Conservation (phyloP, 2,113 vertebrate genomes). For the Benitochromis conjunctus region DNA sequence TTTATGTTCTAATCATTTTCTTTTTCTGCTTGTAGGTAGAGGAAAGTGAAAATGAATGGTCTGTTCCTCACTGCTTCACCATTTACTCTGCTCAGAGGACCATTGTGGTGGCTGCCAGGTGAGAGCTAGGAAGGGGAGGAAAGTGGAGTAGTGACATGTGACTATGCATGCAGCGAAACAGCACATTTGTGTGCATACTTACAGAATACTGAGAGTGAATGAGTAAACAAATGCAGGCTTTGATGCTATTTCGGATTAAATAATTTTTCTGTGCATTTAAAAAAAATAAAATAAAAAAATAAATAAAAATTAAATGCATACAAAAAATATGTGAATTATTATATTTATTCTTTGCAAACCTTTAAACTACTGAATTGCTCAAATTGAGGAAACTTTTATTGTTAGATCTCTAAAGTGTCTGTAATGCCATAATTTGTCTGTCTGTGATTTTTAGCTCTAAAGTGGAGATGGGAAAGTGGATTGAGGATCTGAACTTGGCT, state of each 20-base stretch:
- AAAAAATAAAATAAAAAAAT: no score
- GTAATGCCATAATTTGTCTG: neutral
- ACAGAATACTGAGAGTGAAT: neutral
- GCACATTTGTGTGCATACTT: neutral
- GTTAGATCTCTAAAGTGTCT: neutral
- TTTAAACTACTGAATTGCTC: no score
- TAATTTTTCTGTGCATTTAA: neutral
- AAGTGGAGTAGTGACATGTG: neutral
- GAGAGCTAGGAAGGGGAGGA: neutral
- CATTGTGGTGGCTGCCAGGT: constrained; percentile 94
- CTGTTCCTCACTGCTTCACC: constrained; percentile 91
- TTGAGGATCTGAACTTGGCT: constrained; percentile 85
- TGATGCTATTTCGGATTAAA: neutral
- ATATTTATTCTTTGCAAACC: no score
- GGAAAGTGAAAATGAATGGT: constrained; percentile 85
- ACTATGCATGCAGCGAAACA: neutral
- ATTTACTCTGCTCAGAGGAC: constrained; percentile 93
- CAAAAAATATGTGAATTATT: no score
- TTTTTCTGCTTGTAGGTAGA: constrained; percentile 78
- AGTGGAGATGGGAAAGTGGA: constrained; percentile 93
- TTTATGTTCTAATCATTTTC: neutral
- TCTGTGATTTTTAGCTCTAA: constrained; percentile 74
- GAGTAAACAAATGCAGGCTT: neutral
- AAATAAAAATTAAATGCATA: no score
- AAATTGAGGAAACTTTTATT: no score